Evolutionary conservation across 2,888 invertebrate genomes (phyloP), one percentile per base, ranked within the genome.

Genomic region (Capitulum mitella): DNA sequence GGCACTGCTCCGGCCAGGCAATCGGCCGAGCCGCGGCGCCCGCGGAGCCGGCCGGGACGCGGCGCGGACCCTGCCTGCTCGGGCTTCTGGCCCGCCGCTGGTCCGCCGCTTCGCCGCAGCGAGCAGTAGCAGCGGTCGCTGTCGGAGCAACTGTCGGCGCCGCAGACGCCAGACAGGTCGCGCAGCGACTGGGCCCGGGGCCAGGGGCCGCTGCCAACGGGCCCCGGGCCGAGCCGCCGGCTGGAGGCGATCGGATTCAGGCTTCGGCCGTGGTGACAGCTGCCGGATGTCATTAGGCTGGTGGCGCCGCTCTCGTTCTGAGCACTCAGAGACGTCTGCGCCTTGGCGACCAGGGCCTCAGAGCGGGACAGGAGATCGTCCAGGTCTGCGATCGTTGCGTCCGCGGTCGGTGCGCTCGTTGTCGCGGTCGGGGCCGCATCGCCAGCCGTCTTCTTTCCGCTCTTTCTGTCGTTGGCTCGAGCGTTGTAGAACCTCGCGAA

Each of bases 81-180:
- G 58, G 5, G 6, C 14, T 10, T 2, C 3, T 10, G 26, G 6
- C 3, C 1, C 29, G n/a, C n/a, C n/a, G n/a, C 10, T 54, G 14
- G 26, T 26, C 58, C n/a, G 58, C 58, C 58, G 58, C 26, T n/a
- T 6, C 58, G 32, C 14, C 32, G 75, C 40, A 85, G 81, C 22
- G 84, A 84, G 79, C 85, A 85, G 80, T 84, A 85, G 80, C 84
- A 84, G 78, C 84, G 83, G 78, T 84, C 84, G 80, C 84, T 84
- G 75, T 84, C 84, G 0, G 92, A 90, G 84, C 95, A 95, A 83
- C 93, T 93, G 84, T 95, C 94, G 0, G 94, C 93, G 83, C 93
- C 93, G 84, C 92, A 93, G 29, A 91, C 92, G 83, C 94, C 94
- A 83, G 80, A 32, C 19, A 64, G 76, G 58, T 79, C 76, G 22